Conservation (phyloP, 1,140 invertebrate species). For the Onthophagus taurus region DNA sequence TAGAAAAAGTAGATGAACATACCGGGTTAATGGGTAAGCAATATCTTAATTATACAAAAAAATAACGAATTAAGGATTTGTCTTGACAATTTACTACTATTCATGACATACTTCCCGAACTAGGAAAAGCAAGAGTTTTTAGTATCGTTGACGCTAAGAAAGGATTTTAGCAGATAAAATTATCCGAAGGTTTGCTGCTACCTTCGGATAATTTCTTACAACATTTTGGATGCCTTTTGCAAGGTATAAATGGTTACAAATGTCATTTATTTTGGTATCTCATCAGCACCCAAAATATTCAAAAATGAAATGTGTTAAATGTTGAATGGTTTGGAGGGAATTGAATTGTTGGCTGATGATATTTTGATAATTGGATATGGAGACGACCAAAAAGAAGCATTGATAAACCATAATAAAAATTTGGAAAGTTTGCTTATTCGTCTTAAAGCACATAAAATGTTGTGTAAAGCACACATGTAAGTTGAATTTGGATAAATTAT, state of each 20-base stretch:
- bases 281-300: slow-evolving; percentile 10
- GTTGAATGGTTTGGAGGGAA: slow-evolving; percentile 16
- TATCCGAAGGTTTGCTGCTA: too few species aligned
- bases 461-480: slow-evolving; percentile 14
- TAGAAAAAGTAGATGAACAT: slow-evolving; percentile 7
- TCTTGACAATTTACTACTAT: slow-evolving; percentile 28
- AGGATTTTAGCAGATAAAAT: too few species aligned
- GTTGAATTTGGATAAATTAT: slow-evolving; percentile 19
- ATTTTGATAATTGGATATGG: slow-evolving; percentile 19
- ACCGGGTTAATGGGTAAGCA: slow-evolving; percentile 14
- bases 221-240: not conserved
- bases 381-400: slow-evolving; percentile 9
- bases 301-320: slow-evolving; percentile 14
- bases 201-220: slow-evolving; percentile 21
- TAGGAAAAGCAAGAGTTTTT: slow-evolving; percentile 27
- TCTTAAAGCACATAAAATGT: too few species aligned
- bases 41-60: slow-evolving; percentile 24
- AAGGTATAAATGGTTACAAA: not conserved
- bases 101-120: slow-evolving; percentile 21
- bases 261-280: not conserved
- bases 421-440: slow-evolving; percentile 14
- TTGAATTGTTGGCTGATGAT: slow-evolving; percentile 19
- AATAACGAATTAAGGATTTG: slow-evolving; percentile 30
- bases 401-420: not conserved
- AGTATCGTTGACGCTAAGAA: too few species aligned